A percentile compares a stretch with the other conserved stretches of the same genome.
phyloP scores from a whole-genome alignment of 2,797 vertebrate species.

The Distichodus sexfasciatus region DNA sequence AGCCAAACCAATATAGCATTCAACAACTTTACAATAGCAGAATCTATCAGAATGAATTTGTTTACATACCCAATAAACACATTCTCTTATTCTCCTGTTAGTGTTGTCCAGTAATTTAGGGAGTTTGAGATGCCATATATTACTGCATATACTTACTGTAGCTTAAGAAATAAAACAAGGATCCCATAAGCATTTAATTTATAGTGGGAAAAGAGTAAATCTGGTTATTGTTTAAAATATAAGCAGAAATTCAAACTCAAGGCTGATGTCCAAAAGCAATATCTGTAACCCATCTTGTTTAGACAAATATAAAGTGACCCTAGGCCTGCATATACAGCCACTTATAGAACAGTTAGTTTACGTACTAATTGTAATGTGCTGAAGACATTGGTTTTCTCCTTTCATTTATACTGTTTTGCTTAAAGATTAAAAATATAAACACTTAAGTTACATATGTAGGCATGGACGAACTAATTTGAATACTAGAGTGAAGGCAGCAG shows the following conservation, averaged over 20 bases:
- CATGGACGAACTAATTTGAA: no score
- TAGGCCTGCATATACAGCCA: not conserved
- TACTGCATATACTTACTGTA: not conserved
- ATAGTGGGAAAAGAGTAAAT: not conserved
- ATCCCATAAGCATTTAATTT: not conserved
- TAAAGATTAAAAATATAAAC: no score
- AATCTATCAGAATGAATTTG: not conserved
- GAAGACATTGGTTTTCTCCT: no score
- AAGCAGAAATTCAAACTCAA: not conserved
- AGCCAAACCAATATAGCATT: not conserved
- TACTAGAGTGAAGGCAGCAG: no score
- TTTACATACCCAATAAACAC: not conserved
- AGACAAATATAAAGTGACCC: not conserved
- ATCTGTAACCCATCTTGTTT: not conserved
- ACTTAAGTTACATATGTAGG: no score
- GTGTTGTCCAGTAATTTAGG: not conserved
- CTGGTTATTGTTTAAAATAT: not conserved
- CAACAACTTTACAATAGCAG: no score
- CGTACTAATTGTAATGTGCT: no score
- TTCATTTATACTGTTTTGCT: no score
- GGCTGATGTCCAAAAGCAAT: not conserved
- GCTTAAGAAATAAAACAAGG: not conserved
- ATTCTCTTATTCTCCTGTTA: not conserved
- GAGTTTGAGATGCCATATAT: not conserved
- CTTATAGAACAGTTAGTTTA: no score